Conservation (phyloP, 2,888 invertebrate genomes). For the Petrolisthes manimaculis region DNA sequence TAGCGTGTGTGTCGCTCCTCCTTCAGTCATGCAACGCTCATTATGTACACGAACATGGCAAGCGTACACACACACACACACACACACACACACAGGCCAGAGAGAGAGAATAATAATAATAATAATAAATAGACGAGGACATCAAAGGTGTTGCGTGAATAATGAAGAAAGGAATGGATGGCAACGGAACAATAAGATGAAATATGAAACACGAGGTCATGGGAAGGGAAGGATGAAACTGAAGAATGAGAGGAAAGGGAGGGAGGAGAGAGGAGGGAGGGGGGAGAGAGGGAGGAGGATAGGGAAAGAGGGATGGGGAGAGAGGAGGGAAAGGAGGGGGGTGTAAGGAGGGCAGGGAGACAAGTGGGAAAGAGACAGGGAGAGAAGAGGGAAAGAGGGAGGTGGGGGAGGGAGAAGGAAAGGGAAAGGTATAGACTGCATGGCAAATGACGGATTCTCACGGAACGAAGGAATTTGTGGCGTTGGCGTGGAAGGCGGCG, state of each 20-base stretch:
- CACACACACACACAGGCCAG: background rate
- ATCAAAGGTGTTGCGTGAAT: background rate
- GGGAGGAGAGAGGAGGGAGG: background rate
- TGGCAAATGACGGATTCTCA: background rate
- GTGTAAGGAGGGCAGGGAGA: background rate
- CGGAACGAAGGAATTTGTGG: no score
- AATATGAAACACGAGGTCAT: background rate
- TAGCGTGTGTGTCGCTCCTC: no score
- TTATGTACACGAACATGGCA: no score
- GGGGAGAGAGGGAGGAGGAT: background rate
- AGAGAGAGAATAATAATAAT: background rate
- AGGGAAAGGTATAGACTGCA: background rate
- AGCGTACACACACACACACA: conserved; percentile 1
- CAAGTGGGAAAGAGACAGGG: background rate
- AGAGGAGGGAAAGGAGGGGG: background rate
- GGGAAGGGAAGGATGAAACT: background rate
- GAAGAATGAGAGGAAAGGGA: background rate
- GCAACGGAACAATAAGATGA: background rate
- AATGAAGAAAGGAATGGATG: background rate
- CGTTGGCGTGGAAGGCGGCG: no score
- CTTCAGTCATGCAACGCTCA: no score
- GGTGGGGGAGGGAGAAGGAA: background rate
- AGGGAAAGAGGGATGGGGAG: no score
- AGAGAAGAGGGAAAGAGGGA: background rate
- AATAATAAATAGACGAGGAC: background rate